Percentiles rank a stretch among this genome's conserved stretches.
phyloP scores from a whole-genome alignment of 2,888 invertebrate species.

The Lasioglossum lativentre region DNA sequence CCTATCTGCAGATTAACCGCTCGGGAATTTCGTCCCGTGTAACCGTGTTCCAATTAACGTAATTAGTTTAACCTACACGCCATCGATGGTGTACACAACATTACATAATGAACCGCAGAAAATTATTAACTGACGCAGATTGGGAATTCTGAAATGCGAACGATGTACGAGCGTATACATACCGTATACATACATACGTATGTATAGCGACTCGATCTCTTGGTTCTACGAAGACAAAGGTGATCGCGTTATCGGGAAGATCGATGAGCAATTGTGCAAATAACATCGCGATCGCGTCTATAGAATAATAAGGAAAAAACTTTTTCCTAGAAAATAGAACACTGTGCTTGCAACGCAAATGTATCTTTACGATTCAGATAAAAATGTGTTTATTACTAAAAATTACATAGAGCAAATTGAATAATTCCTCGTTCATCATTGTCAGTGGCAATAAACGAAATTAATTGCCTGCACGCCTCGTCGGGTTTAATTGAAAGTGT shows the following conservation, averaged over 20 bases:
- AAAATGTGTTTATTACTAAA: background rate
- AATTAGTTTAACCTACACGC: conserved; percentile 32
- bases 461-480: background rate
- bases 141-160: conserved; percentile 5
- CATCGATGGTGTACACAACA: conserved; percentile 2
- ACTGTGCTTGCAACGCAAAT: background rate
- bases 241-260: too few relatives aligned
- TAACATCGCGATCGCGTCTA: background rate
- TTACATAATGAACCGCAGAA: conserved; percentile 29
- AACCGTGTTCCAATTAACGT: conserved; percentile 26
- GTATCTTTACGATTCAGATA: background rate
- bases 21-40: conserved; percentile 16
- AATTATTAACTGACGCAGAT: conserved; percentile 39
- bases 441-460: background rate
- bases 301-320: background rate
- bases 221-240: background rate
- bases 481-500: background rate
- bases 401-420: background rate
- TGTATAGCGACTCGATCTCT: conserved; percentile 5
- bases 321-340: background rate
- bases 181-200: too few relatives aligned
- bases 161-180: background rate
- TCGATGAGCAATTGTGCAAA: background rate
- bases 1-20: background rate
- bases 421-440: background rate